Percentiles rank a stretch among this genome's conserved stretches.
Evolutionary conservation across 2,797 vertebrate species (phyloP).

Genomic region (Argentina silus): DNA sequence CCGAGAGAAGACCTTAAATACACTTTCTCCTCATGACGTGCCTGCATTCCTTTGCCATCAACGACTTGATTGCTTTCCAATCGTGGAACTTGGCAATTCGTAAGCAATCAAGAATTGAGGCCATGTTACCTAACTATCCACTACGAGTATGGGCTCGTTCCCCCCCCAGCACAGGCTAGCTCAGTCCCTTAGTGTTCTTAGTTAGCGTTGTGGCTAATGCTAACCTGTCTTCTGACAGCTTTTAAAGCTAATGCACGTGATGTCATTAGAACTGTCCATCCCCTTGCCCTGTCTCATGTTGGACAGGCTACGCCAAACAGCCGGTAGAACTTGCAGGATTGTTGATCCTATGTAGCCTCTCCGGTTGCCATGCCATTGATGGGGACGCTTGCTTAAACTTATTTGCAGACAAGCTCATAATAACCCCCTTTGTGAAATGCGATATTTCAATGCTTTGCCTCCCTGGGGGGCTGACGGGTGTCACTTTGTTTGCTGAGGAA

Average conservation of each 20-base stretch:
- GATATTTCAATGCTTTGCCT: constrained; percentile 16
- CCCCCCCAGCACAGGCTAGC: neutral
- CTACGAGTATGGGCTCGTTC: too few relatives aligned
- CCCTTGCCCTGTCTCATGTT: constrained; percentile 10
- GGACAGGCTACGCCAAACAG: constrained; percentile 4
- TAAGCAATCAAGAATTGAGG: neutral
- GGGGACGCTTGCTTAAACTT: constrained; percentile 12
- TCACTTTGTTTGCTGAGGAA: neutral
- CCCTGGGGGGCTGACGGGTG: neutral
- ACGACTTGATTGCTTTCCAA: neutral
- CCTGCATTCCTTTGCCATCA: neutral
- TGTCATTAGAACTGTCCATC: constrained; percentile 17
- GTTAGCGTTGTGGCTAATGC: too few relatives aligned
- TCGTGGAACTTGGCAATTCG: neutral
- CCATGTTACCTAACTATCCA: neutral
- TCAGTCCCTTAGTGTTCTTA: neutral
- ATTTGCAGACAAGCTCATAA: constrained; percentile 13
- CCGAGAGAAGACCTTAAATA: constrained; percentile 11
- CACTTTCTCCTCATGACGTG: neutral
- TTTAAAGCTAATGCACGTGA: constrained; percentile 33
- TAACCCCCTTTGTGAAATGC: constrained; percentile 34
- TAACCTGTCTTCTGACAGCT: constrained; percentile 18
- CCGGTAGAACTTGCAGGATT: neutral
- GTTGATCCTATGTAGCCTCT: constrained; percentile 12
- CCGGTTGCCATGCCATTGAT: constrained; percentile 47